Conservation (phyloP, 2,113 vertebrate species). For the Megaceryle maxima region DNA sequence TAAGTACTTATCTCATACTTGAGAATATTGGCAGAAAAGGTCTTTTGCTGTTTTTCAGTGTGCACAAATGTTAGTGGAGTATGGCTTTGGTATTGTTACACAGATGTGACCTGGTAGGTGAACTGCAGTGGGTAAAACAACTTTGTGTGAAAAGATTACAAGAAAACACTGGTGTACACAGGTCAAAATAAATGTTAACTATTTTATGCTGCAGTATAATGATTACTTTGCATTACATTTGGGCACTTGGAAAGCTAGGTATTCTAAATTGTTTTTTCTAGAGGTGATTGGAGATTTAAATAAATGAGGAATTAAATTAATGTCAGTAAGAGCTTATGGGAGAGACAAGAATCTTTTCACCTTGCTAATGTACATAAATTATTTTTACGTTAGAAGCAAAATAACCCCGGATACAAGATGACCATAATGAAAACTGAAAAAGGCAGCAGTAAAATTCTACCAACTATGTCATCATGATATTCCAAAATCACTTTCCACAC, state of each 20-base stretch:
- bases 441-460: background rate
- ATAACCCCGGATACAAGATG: background rate
- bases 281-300: background rate
- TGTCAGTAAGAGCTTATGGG: background rate
- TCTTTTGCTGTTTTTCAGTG: background rate
- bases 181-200: background rate
- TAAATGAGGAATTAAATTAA: too few relatives aligned
- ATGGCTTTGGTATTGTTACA: background rate
- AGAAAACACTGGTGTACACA: background rate
- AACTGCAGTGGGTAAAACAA: background rate
- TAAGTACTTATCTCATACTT: background rate
- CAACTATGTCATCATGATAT: background rate
- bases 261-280: background rate
- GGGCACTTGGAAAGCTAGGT: background rate
- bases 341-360: background rate
- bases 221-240: background rate
- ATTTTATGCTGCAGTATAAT: background rate
- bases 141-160: background rate
- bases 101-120: background rate
- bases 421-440: background rate
- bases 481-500: background rate
- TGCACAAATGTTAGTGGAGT: background rate
- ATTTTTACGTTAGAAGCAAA: background rate
- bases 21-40: background rate
- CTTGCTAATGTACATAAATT: background rate